phyloP scores from a whole-genome alignment of 2,888 invertebrate genomes.

The Artemia sp. region DNA sequence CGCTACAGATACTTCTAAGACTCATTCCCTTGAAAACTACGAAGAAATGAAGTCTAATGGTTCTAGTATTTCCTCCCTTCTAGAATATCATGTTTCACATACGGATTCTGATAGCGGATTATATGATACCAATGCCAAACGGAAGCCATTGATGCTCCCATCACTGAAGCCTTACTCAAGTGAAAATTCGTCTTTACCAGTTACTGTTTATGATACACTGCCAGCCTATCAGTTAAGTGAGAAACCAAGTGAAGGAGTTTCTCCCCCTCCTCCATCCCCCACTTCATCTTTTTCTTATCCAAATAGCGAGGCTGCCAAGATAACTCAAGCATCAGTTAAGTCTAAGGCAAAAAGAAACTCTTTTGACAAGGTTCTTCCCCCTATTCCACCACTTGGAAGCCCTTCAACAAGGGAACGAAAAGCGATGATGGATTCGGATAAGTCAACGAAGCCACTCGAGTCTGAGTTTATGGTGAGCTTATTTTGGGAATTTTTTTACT shows the following conservation, averaged over 20 bases:
- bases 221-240: neutral
- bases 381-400: neutral
- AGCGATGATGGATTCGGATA: slow-evolving; percentile 15
- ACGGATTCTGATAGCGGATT: neutral
- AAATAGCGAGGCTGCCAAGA: no score
- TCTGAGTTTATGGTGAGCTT: neutral
- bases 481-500: no score
- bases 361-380: slow-evolving; percentile 1
- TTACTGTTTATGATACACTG: slow-evolving; percentile 1
- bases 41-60: slow-evolving; percentile 4
- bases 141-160: slow-evolving; percentile 7
- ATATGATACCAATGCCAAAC: neutral
- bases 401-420: neutral
- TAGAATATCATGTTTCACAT: slow-evolving; percentile 13
- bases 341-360: slow-evolving; percentile 9
- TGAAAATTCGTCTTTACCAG: neutral
- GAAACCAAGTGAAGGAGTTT: neutral
- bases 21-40: neutral
- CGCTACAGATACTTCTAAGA: no score
- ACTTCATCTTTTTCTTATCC: neutral
- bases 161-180: neutral
- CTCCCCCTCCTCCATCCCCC: slow-evolving; percentile 13
- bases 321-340: neutral
- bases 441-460: neutral
- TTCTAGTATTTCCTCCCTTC: slow-evolving; percentile 2